Evolutionary conservation across 1,140 invertebrate species (phyloP).

Genomic region (Drosophila tristis): DNA sequence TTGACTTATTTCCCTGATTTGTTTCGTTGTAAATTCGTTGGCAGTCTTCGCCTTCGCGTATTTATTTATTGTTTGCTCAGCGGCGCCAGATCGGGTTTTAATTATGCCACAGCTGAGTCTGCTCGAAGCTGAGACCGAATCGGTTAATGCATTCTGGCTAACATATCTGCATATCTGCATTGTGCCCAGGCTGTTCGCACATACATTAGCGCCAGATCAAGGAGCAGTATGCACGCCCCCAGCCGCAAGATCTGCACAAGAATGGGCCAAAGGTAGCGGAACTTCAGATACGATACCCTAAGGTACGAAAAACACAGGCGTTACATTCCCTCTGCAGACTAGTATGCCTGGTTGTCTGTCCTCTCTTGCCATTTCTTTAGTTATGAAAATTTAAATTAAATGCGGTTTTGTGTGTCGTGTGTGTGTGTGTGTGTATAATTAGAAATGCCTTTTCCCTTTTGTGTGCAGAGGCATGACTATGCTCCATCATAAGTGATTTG

Average conservation of each 20-base stretch:
- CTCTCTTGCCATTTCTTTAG: slow-evolving; percentile 14
- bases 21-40: slow-evolving; percentile 65
- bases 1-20: slow-evolving; percentile 65
- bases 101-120: slow-evolving; percentile 38
- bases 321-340: not conserved
- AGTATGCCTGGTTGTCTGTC: not conserved
- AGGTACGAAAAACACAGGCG: not conserved
- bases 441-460: slow-evolving; percentile 52
- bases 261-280: no score
- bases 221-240: slow-evolving; percentile 33
- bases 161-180: slow-evolving; percentile 38
- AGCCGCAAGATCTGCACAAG: not conserved
- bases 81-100: slow-evolving; percentile 56
- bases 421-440: slow-evolving; percentile 55
- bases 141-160: slow-evolving; percentile 5
- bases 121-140: not conserved
- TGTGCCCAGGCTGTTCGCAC: slow-evolving; percentile 42
- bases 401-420: slow-evolving; percentile 34
- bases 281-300: not conserved
- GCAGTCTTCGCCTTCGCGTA: slow-evolving; percentile 33
- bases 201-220: slow-evolving; percentile 52
- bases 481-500: slow-evolving; percentile 58
- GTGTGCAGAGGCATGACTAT: slow-evolving; percentile 43
- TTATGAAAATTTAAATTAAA: slow-evolving; percentile 37
- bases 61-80: slow-evolving; percentile 47